These are phyloP conservation scores for Zaprionus africanus DNA, from an alignment of 1,140 invertebrate genomes.

Conservation along the genomic window DNA sequence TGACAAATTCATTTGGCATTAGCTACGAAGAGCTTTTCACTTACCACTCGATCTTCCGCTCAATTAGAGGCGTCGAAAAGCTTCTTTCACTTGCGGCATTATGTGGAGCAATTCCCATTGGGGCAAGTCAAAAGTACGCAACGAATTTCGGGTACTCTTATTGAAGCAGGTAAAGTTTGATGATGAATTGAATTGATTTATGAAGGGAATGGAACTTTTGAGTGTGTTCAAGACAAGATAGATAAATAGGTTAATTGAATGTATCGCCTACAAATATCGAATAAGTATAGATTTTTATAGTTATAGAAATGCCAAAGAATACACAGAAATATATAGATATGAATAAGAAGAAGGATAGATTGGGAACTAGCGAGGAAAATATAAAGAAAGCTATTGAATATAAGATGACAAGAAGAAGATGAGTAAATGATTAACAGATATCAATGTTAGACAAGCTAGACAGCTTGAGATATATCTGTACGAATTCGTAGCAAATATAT, in stretches of 20 bases:
- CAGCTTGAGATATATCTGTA: neutral
- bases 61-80: slow-evolving; percentile 28
- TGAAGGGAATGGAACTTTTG: neutral
- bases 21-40: slow-evolving; percentile 48
- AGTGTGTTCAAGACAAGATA: neutral
- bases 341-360: too few species aligned
- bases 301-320: too few species aligned
- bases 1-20: slow-evolving; percentile 74
- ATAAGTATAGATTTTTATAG: neutral
- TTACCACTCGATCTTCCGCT: slow-evolving; percentile 43
- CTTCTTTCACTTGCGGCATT: slow-evolving; percentile 68
- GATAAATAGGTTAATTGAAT: neutral
- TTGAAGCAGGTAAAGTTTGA: too few species aligned
- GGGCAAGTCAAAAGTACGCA: neutral
- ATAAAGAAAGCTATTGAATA: too few species aligned
- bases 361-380: too few species aligned
- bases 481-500: neutral
- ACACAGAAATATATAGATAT: neutral
- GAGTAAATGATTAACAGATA: too few species aligned
- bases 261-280: neutral
- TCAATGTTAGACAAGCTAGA: too few species aligned
- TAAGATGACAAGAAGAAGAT: too few species aligned
- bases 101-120: slow-evolving; percentile 57
- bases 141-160: slow-evolving; percentile 12
- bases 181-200: neutral